A percentile compares a stretch with the other conserved stretches of the same genome.
These are phyloP conservation scores for Ceratothoa steindachneri DNA, from an alignment of 2,888 invertebrate genomes.

Conservation along the genomic window DNA sequence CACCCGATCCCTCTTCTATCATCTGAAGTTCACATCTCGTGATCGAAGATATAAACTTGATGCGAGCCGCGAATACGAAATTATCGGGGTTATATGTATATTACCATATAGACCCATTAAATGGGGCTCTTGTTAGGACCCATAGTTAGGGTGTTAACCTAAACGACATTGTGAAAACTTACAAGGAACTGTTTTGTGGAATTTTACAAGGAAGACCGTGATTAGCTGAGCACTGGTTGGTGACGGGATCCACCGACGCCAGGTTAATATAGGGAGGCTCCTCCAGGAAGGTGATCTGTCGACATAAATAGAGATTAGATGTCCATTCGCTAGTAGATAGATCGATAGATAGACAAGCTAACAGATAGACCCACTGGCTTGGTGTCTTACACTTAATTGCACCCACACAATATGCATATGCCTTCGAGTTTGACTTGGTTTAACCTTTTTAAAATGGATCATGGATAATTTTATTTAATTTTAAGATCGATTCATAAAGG, in stretches of 20 bases:
- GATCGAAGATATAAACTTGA: too few species aligned
- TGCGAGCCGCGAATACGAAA: too few species aligned
- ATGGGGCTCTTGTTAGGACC: too few species aligned
- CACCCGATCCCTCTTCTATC: too few species aligned
- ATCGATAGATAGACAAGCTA: not conserved
- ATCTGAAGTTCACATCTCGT: too few species aligned
- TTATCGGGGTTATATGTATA: too few species aligned
- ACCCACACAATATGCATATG: not conserved
- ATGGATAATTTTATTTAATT: too few species aligned
- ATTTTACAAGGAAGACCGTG: constrained; percentile 83
- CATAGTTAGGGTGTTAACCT: not conserved
- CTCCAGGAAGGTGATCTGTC: constrained; percentile 71
- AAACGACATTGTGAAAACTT: not conserved
- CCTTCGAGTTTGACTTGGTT: too few species aligned
- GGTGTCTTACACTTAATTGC: not conserved
- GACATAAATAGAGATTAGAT: not conserved
- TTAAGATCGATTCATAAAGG: too few species aligned
- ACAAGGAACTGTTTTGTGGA: constrained; percentile 15
- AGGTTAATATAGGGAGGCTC: constrained; percentile 94
- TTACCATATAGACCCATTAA: too few species aligned
- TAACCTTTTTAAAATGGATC: too few species aligned
- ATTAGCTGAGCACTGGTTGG: constrained; percentile 83
- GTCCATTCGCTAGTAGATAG: not conserved
- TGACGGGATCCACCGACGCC: constrained; percentile 86
- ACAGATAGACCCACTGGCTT: not conserved